A percentile compares a stretch with the other conserved stretches of the same genome.
These are phyloP conservation scores for Acropora tenuis DNA, from an alignment of 64 coral and sea anemone genomes.

Conservation along the genomic window DNA sequence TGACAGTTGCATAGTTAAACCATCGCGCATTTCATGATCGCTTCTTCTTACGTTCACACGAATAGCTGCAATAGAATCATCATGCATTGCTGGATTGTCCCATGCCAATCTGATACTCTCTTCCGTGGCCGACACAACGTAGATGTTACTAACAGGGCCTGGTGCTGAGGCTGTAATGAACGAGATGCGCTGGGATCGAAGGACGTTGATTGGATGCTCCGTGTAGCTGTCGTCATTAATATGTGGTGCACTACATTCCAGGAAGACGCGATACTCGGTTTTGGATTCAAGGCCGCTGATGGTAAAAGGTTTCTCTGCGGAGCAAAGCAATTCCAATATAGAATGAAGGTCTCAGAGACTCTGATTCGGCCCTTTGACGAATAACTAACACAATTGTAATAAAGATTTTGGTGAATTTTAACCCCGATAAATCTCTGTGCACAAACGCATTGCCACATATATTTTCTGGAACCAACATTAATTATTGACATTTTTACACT, in stretches of 20 bases:
- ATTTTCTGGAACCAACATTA: too few species aligned
- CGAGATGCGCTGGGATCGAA: slow-evolving; percentile 18
- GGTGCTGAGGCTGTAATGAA: slow-evolving; percentile 52
- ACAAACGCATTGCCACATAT: too few species aligned
- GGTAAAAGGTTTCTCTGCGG: slow-evolving; percentile 11
- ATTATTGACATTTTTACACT: too few species aligned
- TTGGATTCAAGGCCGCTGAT: slow-evolving; percentile 21
- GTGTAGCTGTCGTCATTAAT: slow-evolving; percentile 41
- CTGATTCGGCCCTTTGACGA: too few species aligned
- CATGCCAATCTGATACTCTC: slow-evolving; percentile 63
- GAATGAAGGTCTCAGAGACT: too few species aligned
- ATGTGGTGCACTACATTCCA: slow-evolving; percentile 38
- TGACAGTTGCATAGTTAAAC: slow-evolving; percentile 20
- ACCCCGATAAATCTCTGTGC: too few species aligned
- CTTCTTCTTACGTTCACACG: slow-evolving; percentile 39
- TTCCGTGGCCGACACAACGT: slow-evolving; percentile 39
- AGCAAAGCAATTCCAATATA: neutral
- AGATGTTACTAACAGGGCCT: slow-evolving; percentile 41
- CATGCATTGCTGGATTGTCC: slow-evolving; percentile 20
- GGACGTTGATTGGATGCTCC: slow-evolving; percentile 41
- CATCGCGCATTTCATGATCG: neutral
- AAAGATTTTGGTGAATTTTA: too few species aligned
- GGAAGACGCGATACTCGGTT: slow-evolving; percentile 25
- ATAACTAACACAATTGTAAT: too few species aligned
- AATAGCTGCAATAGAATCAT: neutral